Conservation (phyloP, 2,113 vertebrate species). For the Origma solitaria region DNA sequence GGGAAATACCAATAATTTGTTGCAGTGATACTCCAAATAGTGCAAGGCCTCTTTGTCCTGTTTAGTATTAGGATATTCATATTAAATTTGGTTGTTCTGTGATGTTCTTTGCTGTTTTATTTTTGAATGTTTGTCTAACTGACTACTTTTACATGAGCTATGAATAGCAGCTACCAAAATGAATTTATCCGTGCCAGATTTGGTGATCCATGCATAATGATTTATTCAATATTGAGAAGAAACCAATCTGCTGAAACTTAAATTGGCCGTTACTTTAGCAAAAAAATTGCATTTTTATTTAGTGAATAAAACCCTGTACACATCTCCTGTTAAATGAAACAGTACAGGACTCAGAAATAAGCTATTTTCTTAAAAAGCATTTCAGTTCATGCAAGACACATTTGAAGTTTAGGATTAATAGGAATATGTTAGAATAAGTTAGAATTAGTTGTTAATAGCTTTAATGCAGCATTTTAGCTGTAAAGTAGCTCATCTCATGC, state of each 20-base stretch:
- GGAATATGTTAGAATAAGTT: not conserved
- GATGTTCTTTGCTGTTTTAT: not conserved
- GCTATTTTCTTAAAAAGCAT: not conserved
- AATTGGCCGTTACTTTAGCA: not conserved
- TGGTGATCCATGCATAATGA: not conserved
- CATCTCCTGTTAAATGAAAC: not conserved
- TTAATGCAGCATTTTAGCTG: not conserved
- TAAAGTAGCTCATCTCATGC: not conserved
- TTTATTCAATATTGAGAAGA: not conserved
- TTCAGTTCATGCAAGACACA: not conserved
- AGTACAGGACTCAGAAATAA: not conserved
- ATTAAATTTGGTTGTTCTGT: not conserved
- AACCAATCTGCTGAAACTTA: not conserved
- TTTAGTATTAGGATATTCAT: not conserved
- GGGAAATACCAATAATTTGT: not conserved
- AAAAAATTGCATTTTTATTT: not conserved
- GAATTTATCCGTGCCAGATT: not conserved
- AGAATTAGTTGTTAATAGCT: not conserved
- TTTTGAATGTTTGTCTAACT: not conserved
- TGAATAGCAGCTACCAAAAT: not conserved
- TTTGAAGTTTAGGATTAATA: not conserved
- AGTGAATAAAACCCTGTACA: not conserved
- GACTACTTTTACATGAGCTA: not conserved
- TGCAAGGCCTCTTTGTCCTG: not conserved
- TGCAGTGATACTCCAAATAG: not conserved